Conservation (phyloP, 64 coral and sea anemone species). For the Hydrozoanthus tunicans region DNA sequence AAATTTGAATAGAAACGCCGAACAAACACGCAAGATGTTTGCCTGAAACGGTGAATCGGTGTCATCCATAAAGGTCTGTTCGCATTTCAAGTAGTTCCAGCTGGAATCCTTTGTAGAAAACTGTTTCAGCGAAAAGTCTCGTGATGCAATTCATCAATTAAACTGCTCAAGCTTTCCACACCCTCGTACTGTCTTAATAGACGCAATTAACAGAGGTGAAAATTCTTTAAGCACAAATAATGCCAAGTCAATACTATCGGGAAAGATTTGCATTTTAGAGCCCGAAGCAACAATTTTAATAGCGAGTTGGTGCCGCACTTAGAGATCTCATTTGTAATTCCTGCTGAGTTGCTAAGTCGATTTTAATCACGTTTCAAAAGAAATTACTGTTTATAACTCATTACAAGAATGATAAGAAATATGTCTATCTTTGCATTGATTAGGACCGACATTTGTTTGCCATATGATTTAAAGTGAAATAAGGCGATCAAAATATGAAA, state of each 20-base stretch:
- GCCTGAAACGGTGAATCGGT: background rate
- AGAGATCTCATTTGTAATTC: background rate
- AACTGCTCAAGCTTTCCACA: background rate
- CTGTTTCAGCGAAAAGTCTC: background rate
- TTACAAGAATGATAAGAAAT: background rate
- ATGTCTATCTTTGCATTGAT: background rate
- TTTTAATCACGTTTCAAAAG: conserved; percentile 34
- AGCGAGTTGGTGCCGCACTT: background rate
- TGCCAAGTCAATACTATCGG: background rate
- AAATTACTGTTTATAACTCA: background rate
- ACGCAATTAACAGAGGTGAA: conserved; percentile 8
- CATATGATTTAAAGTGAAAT: background rate
- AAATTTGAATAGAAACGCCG: background rate
- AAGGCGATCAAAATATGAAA: background rate
- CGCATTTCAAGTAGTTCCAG: background rate
- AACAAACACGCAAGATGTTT: background rate
- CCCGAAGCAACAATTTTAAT: conserved; percentile 11
- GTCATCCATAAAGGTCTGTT: too few relatives aligned
- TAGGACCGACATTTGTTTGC: background rate
- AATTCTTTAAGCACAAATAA: conserved; percentile 20
- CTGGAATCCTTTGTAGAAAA: background rate
- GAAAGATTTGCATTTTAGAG: conserved; percentile 11
- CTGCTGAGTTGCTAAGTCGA: conserved; percentile 4
- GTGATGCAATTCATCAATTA: background rate
- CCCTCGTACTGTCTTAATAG: conserved; percentile 36